A percentile compares a stretch with the other conserved stretches of the same genome.
Conservation (phyloP, 2,888 invertebrate genomes). For the Trichopria drosophilae region DNA sequence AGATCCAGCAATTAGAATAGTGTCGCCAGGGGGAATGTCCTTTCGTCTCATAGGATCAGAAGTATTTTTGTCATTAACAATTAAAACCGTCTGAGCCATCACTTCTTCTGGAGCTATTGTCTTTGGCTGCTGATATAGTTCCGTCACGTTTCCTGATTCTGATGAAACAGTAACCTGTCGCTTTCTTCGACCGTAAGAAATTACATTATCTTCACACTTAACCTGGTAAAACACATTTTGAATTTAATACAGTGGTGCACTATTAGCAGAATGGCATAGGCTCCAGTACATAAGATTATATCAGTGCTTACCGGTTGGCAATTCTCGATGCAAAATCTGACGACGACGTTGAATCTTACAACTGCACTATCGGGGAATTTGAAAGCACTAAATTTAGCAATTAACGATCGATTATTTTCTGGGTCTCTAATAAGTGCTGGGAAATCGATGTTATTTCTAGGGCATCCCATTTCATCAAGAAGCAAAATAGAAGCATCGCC, state of each 20-base stretch:
- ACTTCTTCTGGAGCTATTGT: constrained; percentile 56
- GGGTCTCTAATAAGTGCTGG: constrained; percentile 60
- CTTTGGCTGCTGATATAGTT: constrained; percentile 35
- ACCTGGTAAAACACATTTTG: constrained; percentile 26
- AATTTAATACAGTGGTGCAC: not conserved
- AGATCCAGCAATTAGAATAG: constrained; percentile 63
- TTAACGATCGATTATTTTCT: constrained; percentile 55
- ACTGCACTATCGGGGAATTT: constrained; percentile 84
- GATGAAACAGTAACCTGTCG: constrained; percentile 26
- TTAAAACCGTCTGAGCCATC: no score
- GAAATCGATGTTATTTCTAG: constrained; percentile 71
- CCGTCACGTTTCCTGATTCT: constrained; percentile 28
- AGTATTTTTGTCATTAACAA: no score
- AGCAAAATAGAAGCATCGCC: constrained; percentile 75
- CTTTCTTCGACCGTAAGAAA: constrained; percentile 44
- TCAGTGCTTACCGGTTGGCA: constrained; percentile 66
- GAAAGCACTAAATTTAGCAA: constrained; percentile 78
- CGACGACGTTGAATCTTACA: constrained; percentile 79
- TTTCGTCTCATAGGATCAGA: constrained; percentile 69
- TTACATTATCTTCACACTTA: constrained; percentile 21
- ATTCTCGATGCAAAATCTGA: constrained; percentile 75
- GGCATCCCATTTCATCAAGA: constrained; percentile 78
- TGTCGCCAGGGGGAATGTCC: constrained; percentile 54
- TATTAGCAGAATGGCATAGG: not conserved
- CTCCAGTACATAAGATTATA: not conserved